Evolutionary conservation across 1,140 invertebrate genomes (phyloP).

Genomic region (Harlomillsia oculata): DNA sequence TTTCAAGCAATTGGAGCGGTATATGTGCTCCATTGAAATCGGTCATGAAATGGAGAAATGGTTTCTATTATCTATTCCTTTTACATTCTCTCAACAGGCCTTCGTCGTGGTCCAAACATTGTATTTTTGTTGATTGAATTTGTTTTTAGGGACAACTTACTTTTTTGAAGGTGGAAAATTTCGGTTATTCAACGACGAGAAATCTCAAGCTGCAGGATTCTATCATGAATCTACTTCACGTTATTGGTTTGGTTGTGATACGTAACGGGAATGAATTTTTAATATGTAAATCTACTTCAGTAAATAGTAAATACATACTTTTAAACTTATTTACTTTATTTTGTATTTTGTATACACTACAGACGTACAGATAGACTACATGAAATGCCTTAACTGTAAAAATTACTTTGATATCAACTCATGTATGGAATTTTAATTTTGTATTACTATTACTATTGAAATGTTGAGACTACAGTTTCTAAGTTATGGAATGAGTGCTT

Average conservation of each 20-base stretch:
- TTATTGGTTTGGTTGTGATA: slow-evolving; percentile 26
- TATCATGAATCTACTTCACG: not conserved
- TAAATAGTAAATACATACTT: too few relatives aligned
- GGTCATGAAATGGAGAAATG: slow-evolving; percentile 74
- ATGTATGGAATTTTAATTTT: too few relatives aligned
- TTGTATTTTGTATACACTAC: too few relatives aligned
- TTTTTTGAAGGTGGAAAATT: slow-evolving; percentile 18
- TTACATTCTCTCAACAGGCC: not conserved
- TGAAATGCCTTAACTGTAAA: too few relatives aligned
- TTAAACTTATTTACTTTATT: too few relatives aligned
- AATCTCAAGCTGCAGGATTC: not conserved
- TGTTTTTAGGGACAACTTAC: slow-evolving; percentile 21
- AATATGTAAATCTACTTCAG: too few relatives aligned
- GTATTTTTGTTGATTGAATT: not conserved
- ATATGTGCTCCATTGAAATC: slow-evolving; percentile 69
- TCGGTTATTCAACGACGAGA: slow-evolving; percentile 20
- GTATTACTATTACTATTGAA: too few relatives aligned
- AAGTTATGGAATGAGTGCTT: too few relatives aligned
- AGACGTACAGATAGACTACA: too few relatives aligned
- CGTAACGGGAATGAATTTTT: too few relatives aligned
- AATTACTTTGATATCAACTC: too few relatives aligned
- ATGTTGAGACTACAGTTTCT: too few relatives aligned
- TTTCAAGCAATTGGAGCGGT: slow-evolving; percentile 70
- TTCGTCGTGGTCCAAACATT: not conserved
- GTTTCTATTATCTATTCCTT: slow-evolving; percentile 42